Evolutionary conservation across 1,140 invertebrate species (phyloP), one percentile per base, ranked within the genome.

Genomic region (Xylocopa sonorina): DNA sequence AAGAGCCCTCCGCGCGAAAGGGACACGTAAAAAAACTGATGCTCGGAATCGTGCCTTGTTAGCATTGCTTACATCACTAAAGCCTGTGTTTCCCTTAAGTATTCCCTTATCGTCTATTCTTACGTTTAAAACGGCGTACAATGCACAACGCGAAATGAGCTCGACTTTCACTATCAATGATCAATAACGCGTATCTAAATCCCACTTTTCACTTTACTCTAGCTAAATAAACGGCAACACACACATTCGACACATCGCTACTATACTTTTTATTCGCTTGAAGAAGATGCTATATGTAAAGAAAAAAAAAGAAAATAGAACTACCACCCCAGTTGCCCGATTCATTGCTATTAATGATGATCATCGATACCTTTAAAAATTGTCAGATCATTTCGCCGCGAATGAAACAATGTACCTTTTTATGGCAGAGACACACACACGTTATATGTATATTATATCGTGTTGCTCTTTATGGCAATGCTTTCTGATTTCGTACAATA

Each of bases 341-440:
- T 18, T 43, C 18, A n/a, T 71, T 10, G 18, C 43, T 38, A 38
- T n/a, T 12, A 16, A 53, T 9, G 6, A 18, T 69, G 14, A 55
- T 41, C 10, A 41, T 41, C 51, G n/a, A 66, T 43, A 48, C n/a
- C 10, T 27, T 67, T 67, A 48, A 32, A 67, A 67, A 34, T 32
- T n/a, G 18, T 12, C 21, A 12, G 21, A 24, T 21, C 12, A 32
- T 60, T 60, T 38, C 29, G 21, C 55, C 38, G n/a, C 41, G 21
- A 74, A 6, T 18, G 62, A 64, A 75, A 12, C n/a, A n/a, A n/a
- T 51, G 18, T 64, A 69, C 6, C n/a, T 53, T 53, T 29, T 41
- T 69, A 75, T 75, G 62, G 62, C 63, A 71, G 67, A 78, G 75
- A 71, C 67, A 78, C 55, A 48, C 55, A 58, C 41, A 48, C 51